Evolutionary conservation across 2,797 vertebrate genomes (phyloP).

Genomic region (Bryconaethiops microstoma): DNA sequence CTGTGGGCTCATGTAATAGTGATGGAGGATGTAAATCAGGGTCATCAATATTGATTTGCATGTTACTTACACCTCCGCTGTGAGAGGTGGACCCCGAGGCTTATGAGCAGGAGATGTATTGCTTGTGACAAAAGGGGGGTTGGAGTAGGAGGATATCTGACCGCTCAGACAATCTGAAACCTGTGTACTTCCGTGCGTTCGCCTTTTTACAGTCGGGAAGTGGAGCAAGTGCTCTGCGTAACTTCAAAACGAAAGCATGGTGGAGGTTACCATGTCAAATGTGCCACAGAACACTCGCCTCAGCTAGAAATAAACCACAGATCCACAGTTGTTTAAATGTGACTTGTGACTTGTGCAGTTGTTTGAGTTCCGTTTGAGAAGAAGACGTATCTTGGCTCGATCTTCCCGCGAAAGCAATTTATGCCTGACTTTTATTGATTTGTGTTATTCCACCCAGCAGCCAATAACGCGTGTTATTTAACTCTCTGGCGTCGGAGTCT

Average conservation of each 20-base stretch:
- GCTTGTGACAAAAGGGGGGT: not conserved
- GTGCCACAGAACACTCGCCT: too few species aligned
- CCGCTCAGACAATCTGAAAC: slow-evolving; percentile 1
- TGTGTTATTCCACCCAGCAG: slow-evolving; percentile 41
- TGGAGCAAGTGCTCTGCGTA: not conserved
- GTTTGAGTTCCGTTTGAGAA: slow-evolving; percentile 41
- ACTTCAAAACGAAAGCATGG: not conserved
- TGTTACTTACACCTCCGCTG: slow-evolving; percentile 55
- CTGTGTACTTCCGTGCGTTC: not conserved
- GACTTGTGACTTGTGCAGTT: slow-evolving; percentile 33
- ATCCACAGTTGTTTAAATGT: slow-evolving; percentile 7
- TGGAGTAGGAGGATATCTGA: slow-evolving; percentile 2
- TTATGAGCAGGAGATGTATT: slow-evolving; percentile 11
- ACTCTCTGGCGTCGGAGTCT: slow-evolving; percentile 68
- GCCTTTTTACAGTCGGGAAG: not conserved
- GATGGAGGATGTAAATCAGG: slow-evolving; percentile 57
- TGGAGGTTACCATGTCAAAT: not conserved
- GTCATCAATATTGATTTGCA: slow-evolving; percentile 62
- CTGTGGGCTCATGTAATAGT: slow-evolving; percentile 15
- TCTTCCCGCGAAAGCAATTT: slow-evolving; percentile 47
- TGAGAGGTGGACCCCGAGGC: slow-evolving; percentile 43
- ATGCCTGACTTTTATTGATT: slow-evolving; percentile 56
- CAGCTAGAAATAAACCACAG: not conserved
- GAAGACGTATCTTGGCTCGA: slow-evolving; percentile 47
- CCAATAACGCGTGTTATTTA: slow-evolving; percentile 67